phyloP scores from a whole-genome alignment of 2,113 vertebrate genomes.

The Menidia beryllina region DNA sequence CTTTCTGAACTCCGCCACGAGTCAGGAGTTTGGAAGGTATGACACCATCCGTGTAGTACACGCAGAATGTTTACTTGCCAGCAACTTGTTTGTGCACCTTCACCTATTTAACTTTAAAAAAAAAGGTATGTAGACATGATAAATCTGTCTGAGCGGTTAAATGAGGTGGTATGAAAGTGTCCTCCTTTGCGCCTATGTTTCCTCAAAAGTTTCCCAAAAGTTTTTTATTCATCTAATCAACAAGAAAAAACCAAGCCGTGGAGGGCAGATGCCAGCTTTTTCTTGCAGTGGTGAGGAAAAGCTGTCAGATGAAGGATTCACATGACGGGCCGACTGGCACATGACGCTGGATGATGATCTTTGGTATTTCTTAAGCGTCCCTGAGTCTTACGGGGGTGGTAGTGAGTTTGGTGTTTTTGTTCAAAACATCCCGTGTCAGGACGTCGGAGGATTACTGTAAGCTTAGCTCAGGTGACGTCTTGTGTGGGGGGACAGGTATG shows the following conservation, averaged over 20 bases:
- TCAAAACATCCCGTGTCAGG: conserved; percentile 78
- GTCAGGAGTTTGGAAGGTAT: conserved; percentile 75
- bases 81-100: conserved; percentile 62
- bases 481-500: conserved; percentile 53
- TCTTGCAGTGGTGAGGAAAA: conserved; percentile 2
- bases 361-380: conserved; percentile 64
- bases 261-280: conserved; percentile 8
- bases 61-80: conserved; percentile 65
- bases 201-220: neutral
- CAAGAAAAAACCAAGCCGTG: conserved; percentile 1
- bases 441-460: conserved; percentile 79
- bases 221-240: neutral
- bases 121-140: conserved; percentile 14
- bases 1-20: conserved; percentile 73
- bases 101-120: conserved; percentile 15
- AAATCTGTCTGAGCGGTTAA: conserved; percentile 1
- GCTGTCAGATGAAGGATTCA: conserved; percentile 23
- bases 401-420: conserved; percentile 79
- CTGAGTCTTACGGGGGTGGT: conserved; percentile 64
- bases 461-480: conserved; percentile 76
- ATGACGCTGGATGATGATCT: conserved; percentile 57
- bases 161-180: conserved; percentile 5
- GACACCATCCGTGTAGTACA: conserved; percentile 75
- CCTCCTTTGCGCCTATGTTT: neutral
- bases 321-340: conserved; percentile 36